A percentile compares a stretch with the other conserved stretches of the same genome.
Conservation (phyloP, 2,888 invertebrate species). For the Cheilosia pagana region DNA sequence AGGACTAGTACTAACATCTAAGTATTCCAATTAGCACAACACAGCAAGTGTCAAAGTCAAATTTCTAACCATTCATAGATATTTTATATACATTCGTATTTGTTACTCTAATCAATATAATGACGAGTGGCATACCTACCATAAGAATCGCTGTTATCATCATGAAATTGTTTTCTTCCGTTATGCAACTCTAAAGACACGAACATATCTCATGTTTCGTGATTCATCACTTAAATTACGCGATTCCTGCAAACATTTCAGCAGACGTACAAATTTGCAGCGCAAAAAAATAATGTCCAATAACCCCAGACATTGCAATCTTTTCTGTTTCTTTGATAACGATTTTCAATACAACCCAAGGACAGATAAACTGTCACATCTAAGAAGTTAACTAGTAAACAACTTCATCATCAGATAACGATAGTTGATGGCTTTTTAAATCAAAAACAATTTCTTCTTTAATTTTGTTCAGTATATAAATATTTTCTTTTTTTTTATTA, state of each 20-base stretch:
- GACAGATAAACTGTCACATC: conserved; percentile 7
- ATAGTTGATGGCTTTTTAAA: background rate
- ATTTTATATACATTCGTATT: too few species aligned
- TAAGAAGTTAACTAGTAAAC: conserved; percentile 1
- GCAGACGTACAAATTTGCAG: background rate
- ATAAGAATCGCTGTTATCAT: too few species aligned
- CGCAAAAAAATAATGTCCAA: conserved; percentile 21
- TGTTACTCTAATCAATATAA: too few species aligned
- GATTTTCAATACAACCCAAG: background rate
- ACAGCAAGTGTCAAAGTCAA: too few species aligned
- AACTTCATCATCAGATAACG: conserved; percentile 21
- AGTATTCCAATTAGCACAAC: too few species aligned
- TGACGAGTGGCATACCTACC: too few species aligned
- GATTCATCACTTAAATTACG: too few species aligned
- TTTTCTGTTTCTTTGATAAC: background rate
- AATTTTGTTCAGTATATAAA: conserved; percentile 35
- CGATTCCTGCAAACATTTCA: background rate
- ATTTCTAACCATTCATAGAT: too few species aligned
- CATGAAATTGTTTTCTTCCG: too few species aligned
- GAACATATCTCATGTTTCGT: too few species aligned
- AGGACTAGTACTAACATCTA: too few species aligned
- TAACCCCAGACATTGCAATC: conserved; percentile 6
- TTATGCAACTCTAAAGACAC: too few species aligned
- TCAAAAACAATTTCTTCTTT: conserved; percentile 25
- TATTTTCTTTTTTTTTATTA: conserved; percentile 49